Conservation (phyloP, 2,113 vertebrate species). For the Xiphophorus hellerii region DNA sequence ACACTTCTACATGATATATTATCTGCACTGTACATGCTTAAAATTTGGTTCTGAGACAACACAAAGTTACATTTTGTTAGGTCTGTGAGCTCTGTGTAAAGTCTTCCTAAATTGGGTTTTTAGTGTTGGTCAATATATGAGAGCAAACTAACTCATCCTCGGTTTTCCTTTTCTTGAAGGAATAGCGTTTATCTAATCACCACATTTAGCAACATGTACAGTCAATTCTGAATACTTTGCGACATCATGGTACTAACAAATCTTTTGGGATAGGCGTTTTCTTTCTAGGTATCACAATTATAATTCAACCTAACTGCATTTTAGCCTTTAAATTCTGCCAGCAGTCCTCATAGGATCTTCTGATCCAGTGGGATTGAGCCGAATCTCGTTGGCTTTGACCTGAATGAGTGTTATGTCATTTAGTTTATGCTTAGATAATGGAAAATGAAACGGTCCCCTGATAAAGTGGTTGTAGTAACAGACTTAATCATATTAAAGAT, state of each 20-base stretch:
- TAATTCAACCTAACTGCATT: neutral
- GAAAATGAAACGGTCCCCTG: constrained; percentile 39
- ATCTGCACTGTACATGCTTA: too few relatives aligned
- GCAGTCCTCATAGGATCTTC: neutral
- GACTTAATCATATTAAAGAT: constrained; percentile 17
- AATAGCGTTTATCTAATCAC: too few relatives aligned
- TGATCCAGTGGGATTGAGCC: neutral
- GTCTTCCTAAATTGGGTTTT: too few relatives aligned
- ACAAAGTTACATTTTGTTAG: too few relatives aligned
- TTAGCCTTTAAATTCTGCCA: neutral
- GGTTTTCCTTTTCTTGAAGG: too few relatives aligned
- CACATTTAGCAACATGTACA: neutral
- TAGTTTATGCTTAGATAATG: constrained; percentile 33
- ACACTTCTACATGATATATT: too few relatives aligned
- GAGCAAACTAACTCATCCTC: too few relatives aligned
- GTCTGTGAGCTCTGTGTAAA: too few relatives aligned
- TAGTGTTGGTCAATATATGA: too few relatives aligned
- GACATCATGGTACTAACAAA: neutral
- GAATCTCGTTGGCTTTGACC: neutral
- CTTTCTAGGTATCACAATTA: neutral
- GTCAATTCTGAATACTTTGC: neutral
- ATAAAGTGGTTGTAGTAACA: constrained; percentile 12
- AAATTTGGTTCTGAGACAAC: too few relatives aligned
- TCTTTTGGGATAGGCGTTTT: neutral
- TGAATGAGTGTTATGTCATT: constrained; percentile 33